Base-by-base conservation (phyloP, 1,140 invertebrate genomes). In the Sarcophaga peregrina region DNA sequence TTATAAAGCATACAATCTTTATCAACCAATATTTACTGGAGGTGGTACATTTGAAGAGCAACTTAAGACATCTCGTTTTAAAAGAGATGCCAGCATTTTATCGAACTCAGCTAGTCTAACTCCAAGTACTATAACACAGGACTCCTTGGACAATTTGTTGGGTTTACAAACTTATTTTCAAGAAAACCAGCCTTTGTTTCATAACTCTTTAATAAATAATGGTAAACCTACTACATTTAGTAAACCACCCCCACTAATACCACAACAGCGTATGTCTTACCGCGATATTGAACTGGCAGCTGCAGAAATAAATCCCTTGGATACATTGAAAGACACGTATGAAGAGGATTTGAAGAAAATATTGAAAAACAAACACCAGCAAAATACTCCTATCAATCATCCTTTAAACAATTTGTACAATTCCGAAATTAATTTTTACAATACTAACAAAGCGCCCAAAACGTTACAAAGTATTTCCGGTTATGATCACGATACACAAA, bases 1-100 rank as follows among this genome's bases (percentile, higher is more conserved):
- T 15, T 73, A 82, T 72, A 87, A 86, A 50, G 17, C 85, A 0
- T 89, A 86, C 17, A 80, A 89, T 85, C 82, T 81, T 0, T 85
- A 88, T 10, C 50, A 85, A 82, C 82, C 88, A 0, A 78, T 89
- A 1, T 87, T 85, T 47, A 72, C 62, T 3, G 86, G 88, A n/a
- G 88, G 88, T 5, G 88, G 88, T 46, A 89, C 88, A 81, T 89
- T 86, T 75, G 88, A 87, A 15, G n/a, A 85, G 5, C 87, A 87
- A 48, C 17, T 89, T n/a, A 76, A 80, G 45, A 74, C 80, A 10
- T 81, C 72, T 17, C 84, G 88, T 0, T 82, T 54, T 5, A 87
- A 85, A 9, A 84, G 88, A 5, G 87, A 87, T 47, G 85, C 88
- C 0, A 84, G 84, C 74, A 48, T 3, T n/a, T 52, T n/a, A n/a